phyloP scores from a whole-genome alignment of 2,888 invertebrate species.

The Eremobia ochroleuca region DNA sequence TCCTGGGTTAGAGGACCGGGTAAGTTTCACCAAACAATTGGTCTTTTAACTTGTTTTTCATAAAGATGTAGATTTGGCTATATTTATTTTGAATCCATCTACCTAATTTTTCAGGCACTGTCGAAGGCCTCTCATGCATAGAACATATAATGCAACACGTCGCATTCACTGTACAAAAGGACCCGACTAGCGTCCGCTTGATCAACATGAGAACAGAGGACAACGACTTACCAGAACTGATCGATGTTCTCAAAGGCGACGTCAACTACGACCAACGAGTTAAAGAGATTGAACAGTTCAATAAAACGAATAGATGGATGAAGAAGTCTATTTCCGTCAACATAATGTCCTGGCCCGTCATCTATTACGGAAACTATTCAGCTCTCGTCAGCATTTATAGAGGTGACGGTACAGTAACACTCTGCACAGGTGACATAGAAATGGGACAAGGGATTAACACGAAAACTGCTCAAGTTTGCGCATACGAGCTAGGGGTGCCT shows the following conservation, averaged over 20 bases:
- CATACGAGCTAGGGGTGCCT: conserved; percentile 93
- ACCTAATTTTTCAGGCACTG: conserved; percentile 80
- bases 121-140: conserved; percentile 91
- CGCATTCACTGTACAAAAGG: conserved; percentile 89
- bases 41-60: not conserved
- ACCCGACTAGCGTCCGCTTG: conserved; percentile 91
- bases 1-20: conserved; percentile 94
- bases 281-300: conserved; percentile 89
- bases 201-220: conserved; percentile 89
- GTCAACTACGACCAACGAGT: conserved; percentile 90
- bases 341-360: conserved; percentile 92
- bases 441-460: conserved; percentile 96
- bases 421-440: conserved; percentile 93
- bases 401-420: conserved; percentile 93
- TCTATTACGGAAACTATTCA: conserved; percentile 90
- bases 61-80: not conserved
- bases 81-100: not conserved
- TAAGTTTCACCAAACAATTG: conserved; percentile 60
- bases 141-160: conserved; percentile 94
- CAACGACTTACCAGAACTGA: conserved; percentile 87
- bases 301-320: conserved; percentile 94
- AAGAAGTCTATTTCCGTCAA: conserved; percentile 93
- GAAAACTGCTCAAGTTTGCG: conserved; percentile 94
- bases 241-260: conserved; percentile 88
- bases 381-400: conserved; percentile 93